Conservation (phyloP, 2,113 vertebrate species). For the Carlito syrichta region DNA sequence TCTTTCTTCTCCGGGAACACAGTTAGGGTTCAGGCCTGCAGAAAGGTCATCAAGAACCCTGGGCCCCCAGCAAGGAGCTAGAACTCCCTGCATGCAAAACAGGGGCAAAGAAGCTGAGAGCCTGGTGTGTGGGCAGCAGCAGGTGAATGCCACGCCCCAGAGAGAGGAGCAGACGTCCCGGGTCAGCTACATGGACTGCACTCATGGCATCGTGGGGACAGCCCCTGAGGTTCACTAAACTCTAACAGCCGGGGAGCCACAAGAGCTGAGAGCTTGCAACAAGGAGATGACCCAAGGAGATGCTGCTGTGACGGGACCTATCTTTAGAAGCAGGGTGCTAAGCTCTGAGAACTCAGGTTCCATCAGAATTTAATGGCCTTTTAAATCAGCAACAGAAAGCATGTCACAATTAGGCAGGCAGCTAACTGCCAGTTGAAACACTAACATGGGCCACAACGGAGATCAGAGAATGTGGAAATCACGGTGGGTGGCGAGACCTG, state of each 20-base stretch:
- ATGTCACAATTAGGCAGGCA: background rate
- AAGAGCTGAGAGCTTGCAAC: background rate
- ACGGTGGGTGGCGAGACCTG: background rate
- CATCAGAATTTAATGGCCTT: background rate
- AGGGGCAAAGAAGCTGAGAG: background rate
- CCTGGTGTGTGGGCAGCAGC: too few relatives aligned
- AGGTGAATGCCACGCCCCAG: background rate
- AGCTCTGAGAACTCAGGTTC: background rate
- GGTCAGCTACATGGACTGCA: background rate
- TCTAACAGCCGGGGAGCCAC: background rate
- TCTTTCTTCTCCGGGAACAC: background rate
- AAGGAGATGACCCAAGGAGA: background rate
- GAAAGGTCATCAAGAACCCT: background rate
- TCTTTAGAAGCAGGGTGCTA: background rate
- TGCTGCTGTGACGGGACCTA: background rate
- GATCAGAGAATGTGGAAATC: background rate
- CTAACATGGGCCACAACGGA: background rate
- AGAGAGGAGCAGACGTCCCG: background rate
- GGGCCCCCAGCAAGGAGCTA: background rate
- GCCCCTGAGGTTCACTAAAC: background rate
- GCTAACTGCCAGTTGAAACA: background rate
- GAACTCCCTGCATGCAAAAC: accelerated
- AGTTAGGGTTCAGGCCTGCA: background rate
- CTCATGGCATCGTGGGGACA: accelerated
- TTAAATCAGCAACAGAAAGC: background rate